Base-by-base conservation (phyloP, 1,140 invertebrate genomes). In the Diprion similis region DNA sequence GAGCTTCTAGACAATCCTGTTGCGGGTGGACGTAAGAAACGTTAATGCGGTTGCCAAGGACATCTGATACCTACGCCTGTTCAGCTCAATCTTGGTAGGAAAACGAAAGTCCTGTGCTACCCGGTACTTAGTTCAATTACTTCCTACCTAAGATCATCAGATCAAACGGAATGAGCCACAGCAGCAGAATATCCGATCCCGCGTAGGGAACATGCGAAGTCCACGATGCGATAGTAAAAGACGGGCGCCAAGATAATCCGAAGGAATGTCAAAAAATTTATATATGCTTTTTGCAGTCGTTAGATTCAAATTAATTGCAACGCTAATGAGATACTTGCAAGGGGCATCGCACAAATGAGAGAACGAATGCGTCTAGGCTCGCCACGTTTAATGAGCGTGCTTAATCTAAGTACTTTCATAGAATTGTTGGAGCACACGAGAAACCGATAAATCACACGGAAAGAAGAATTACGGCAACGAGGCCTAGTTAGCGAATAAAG, bases 221-320 rank as follows among this genome's bases (percentile, higher is more conserved):
- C n/a, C 51, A 8, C 51, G 9, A 59, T 8, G 11, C 11, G 51
- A 17, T 11, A 59, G 51, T 9, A 59, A 59, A 9, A 59, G 51
- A 59, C 51, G 51, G 51, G 51, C 51, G 51, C 51, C 51, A 59
- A 59, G 51, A 59, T 59, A 59, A 6, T 59, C 51, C 51, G n/a
- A 59, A 8, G 51, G 51, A 59, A 59, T 59, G 51, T 8, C 51
- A 9, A 59, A 59, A 59, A 59, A 59, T 59, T 59, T 59, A 59
- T 59, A 37, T 37, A 17, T 17, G 51, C 51, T 59, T 59, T 68
- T 68, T 68, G 66, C 37, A 45, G 18, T 45, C 74, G 70, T 79
- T 79, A 71, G 70, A 71, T 74, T 72, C 75, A 73, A 81, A 82
- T 82, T 81, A 82, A 80, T 79, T 78, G 72, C 74, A 74, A 67